A percentile compares a stretch with the other conserved stretches of the same genome.
These are phyloP conservation scores for Pygoscelis adeliae DNA, from an alignment of 2,113 vertebrate species.

Conservation along the genomic window DNA sequence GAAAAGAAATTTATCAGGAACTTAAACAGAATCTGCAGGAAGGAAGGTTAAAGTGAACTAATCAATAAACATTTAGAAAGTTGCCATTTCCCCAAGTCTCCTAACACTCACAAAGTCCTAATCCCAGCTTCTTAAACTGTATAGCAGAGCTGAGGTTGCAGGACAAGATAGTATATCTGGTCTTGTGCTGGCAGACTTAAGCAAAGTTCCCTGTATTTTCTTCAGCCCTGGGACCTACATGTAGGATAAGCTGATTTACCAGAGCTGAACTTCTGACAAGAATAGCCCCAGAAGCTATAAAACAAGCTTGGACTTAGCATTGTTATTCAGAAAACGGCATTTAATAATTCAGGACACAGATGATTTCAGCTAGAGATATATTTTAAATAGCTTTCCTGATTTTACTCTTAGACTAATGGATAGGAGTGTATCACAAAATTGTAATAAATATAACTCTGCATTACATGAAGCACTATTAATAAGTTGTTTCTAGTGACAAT, in stretches of 20 bases:
- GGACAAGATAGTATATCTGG: constrained; percentile 42
- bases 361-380: background rate
- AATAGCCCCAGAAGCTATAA: background rate
- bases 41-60: constrained; percentile 30
- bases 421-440: background rate
- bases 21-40: constrained; percentile 25
- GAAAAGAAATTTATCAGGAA: constrained; percentile 9
- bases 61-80: constrained; percentile 54
- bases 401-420: constrained; percentile 13
- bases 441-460: background rate
- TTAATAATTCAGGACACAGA: background rate
- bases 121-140: background rate
- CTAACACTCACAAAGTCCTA: constrained; percentile 43
- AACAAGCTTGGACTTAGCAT: background rate
- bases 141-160: constrained; percentile 21
- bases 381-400: background rate
- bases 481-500: background rate
- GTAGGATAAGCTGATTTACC: constrained; percentile 21
- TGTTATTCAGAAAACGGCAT: background rate
- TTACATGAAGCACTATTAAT: background rate
- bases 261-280: background rate
- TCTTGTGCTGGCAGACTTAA: background rate
- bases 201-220: constrained; percentile 5
- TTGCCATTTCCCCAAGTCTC: constrained; percentile 45
- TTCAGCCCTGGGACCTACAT: background rate